These are phyloP conservation scores for Pedicia rivosa DNA, from an alignment of 2,888 invertebrate species.

Conservation along the genomic window DNA sequence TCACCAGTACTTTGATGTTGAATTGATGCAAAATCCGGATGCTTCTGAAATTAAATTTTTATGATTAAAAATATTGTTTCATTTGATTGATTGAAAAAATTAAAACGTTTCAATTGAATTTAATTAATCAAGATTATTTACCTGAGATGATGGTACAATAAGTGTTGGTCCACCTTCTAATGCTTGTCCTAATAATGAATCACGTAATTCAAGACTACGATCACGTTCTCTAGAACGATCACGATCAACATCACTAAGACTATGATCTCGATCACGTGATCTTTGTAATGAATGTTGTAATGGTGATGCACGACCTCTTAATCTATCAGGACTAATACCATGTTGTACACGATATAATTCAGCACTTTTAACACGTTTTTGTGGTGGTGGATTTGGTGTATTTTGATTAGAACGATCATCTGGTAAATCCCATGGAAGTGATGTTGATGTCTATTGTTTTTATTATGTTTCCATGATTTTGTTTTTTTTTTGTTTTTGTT, in stretches of 20 bases:
- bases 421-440: conserved; percentile 42
- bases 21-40: conserved; percentile 38
- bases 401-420: conserved; percentile 37
- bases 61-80: too few relatives aligned
- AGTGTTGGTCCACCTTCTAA: conserved; percentile 54
- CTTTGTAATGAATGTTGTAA: conserved; percentile 27
- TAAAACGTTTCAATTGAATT: too few relatives aligned
- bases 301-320: conserved; percentile 29
- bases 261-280: conserved; percentile 19
- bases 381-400: conserved; percentile 40
- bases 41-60: conserved; percentile 32
- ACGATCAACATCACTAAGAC: conserved; percentile 15
- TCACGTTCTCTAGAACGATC: conserved; percentile 28
- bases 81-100: too few relatives aligned
- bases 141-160: conserved; percentile 8
- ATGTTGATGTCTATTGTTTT: conserved; percentile 35
- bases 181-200: conserved; percentile 59
- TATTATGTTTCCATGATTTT: conserved; percentile 21
- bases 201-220: conserved; percentile 49
- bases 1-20: conserved; percentile 61
- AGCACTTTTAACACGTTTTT: conserved; percentile 53
- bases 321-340: conserved; percentile 29
- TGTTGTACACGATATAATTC: conserved; percentile 50
- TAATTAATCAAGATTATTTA: too few relatives aligned
- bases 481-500: conserved; percentile 12